Evolutionary conservation across 2,888 invertebrate genomes (phyloP).

Genomic region (Anoncus sp.): DNA sequence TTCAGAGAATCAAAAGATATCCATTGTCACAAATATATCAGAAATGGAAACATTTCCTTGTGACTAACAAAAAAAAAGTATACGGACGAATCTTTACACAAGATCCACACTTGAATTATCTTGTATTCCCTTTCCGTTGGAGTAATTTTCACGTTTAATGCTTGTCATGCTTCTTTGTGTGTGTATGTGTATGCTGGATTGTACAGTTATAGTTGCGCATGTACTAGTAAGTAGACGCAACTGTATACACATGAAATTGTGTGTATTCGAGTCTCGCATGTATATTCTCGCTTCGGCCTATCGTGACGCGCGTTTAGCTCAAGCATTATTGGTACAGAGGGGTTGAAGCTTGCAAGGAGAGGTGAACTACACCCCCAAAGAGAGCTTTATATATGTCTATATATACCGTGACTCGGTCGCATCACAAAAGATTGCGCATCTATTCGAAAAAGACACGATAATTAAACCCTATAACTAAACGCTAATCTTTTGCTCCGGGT

Average conservation of each 20-base stretch:
- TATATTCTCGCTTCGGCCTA: slow-evolving; percentile 31
- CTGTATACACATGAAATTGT: slow-evolving; percentile 14
- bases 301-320: slow-evolving; percentile 49
- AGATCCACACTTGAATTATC: background rate
- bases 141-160: background rate
- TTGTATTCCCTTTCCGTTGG: background rate
- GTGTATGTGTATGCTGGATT: too few species aligned
- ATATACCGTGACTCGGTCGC: slow-evolving; percentile 38
- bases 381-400: slow-evolving; percentile 11
- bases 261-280: slow-evolving; percentile 8
- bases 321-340: slow-evolving; percentile 45
- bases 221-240: background rate
- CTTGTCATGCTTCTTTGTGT: too few species aligned
- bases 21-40: too few species aligned
- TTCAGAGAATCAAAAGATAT: too few species aligned
- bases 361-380: slow-evolving; percentile 27
- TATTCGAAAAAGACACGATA: too few species aligned
- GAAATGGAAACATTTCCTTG: too few species aligned
- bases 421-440: too few species aligned
- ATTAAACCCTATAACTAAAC: too few species aligned
- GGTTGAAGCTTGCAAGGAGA: slow-evolving; percentile 13
- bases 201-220: too few species aligned
- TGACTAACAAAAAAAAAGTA: too few species aligned
- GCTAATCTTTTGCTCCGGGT: too few species aligned
- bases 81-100: background rate